phyloP scores from a whole-genome alignment of 2,113 vertebrate species.

The Cisticola juncidis region DNA sequence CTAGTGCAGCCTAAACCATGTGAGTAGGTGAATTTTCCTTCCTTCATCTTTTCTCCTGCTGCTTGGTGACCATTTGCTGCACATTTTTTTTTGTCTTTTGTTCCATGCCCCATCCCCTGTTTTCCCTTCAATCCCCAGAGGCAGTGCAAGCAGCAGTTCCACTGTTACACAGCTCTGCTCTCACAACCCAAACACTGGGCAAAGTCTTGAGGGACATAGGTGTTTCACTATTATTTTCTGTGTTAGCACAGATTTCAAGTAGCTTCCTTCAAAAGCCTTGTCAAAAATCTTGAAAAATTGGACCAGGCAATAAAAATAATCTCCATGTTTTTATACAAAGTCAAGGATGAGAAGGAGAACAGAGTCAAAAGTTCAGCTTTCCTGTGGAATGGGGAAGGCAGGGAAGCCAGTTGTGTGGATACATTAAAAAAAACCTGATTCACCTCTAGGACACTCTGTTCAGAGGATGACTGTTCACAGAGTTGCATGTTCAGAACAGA shows the following conservation, averaged over 20 bases:
- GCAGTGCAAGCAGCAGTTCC: not conserved
- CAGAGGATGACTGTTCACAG: not conserved
- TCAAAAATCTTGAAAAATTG: not conserved
- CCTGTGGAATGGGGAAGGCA: not conserved
- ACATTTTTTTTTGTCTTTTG: not conserved
- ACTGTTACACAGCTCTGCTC: accelerated
- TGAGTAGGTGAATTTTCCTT: not conserved
- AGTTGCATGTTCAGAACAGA: not conserved
- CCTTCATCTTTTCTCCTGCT: not conserved
- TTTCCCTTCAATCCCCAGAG: not conserved
- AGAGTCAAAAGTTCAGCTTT: not conserved
- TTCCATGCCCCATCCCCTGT: accelerated
- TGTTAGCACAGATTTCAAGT: not conserved
- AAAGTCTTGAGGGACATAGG: not conserved
- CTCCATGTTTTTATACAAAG: not conserved
- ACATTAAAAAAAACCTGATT: not conserved
- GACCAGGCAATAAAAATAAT: not conserved
- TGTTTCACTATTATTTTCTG: not conserved
- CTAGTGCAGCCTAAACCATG: not conserved
- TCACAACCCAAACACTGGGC: not conserved
- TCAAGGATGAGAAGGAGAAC: not conserved
- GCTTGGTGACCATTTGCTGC: not conserved
- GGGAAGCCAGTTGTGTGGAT: not conserved
- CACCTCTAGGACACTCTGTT: not conserved
- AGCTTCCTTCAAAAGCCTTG: not conserved